Conservation (phyloP, 2,888 invertebrate species). For the Drosophila testacea region DNA sequence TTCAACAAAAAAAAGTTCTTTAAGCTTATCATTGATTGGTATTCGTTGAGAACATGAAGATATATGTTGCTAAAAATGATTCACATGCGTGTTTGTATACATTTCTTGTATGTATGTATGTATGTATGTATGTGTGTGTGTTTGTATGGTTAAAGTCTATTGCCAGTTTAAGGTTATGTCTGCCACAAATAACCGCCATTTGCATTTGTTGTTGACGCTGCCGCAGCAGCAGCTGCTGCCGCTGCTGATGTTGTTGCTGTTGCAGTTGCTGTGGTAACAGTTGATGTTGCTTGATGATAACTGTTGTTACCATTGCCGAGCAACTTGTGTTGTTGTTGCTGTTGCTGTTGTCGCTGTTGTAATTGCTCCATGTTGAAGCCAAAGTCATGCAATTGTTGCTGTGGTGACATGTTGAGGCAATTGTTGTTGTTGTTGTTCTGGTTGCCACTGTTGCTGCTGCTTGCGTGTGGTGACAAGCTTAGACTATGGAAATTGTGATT, state of each 20-base stretch:
- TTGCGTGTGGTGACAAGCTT: conserved; percentile 28
- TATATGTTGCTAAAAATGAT: conserved; percentile 32
- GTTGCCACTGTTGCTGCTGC: conserved; percentile 17
- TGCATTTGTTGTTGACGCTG: conserved; percentile 21
- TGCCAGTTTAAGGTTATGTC: conserved; percentile 62
- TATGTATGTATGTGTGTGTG: not conserved
- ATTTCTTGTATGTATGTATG: not conserved
- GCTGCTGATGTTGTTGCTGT: conserved; percentile 26
- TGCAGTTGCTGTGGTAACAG: conserved; percentile 38
- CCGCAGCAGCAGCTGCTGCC: conserved; percentile 14
- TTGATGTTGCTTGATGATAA: conserved; percentile 30
- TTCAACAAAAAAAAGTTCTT: conserved; percentile 31
- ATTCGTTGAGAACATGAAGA: conserved; percentile 58
- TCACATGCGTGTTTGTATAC: conserved; percentile 5
- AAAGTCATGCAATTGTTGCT: conserved; percentile 45
- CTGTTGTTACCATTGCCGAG: conserved; percentile 14
- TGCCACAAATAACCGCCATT: conserved; percentile 61
- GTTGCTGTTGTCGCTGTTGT: conserved; percentile 24
- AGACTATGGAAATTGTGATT: conserved; percentile 20
- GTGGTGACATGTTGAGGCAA: conserved; percentile 25
- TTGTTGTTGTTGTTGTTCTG: conserved; percentile 17
- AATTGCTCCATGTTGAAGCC: conserved; percentile 43
- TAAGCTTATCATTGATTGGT: conserved; percentile 39
- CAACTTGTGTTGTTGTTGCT: conserved; percentile 59
- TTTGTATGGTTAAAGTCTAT: conserved; percentile 7